These are phyloP conservation scores for Drosophila kepulauana DNA, from an alignment of 1,140 invertebrate genomes.

Conservation along the genomic window DNA sequence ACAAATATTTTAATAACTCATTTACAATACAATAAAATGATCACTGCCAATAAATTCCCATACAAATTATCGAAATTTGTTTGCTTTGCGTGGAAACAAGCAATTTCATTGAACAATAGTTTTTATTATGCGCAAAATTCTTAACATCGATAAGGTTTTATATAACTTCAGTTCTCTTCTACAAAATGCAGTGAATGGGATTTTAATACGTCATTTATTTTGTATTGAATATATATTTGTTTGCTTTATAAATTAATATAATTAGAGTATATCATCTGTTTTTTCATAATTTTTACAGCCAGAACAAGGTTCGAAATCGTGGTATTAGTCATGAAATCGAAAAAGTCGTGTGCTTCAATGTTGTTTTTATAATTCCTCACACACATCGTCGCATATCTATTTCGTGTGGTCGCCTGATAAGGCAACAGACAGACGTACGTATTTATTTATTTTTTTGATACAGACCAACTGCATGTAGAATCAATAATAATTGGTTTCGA, in stretches of 20 bases:
- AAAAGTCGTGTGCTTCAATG: constrained; percentile 3
- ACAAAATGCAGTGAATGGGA: too few relatives aligned
- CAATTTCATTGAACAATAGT: background rate
- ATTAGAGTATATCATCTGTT: background rate
- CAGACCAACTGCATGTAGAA: background rate
- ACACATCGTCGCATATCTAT: background rate
- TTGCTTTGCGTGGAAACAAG: background rate
- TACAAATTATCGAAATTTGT: background rate
- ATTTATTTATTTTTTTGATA: background rate
- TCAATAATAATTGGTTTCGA: constrained; percentile 8
- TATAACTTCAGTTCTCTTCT: background rate
- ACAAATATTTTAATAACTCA: too few relatives aligned
- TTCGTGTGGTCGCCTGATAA: constrained; percentile 13
- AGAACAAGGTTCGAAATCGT: constrained; percentile 10
- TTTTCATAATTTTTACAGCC: background rate
- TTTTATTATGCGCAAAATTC: background rate
- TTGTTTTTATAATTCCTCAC: constrained; percentile 15
- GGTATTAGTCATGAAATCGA: constrained; percentile 19
- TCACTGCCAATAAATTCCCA: too few relatives aligned
- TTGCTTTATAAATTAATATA: background rate
- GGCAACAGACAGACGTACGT: background rate
- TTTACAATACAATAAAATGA: too few relatives aligned
- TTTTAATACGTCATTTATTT: background rate
- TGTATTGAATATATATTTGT: background rate
- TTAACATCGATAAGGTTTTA: background rate